Evolutionary conservation across 2,888 invertebrate genomes (phyloP), one percentile per base, ranked within the genome.

Genomic region (Eupithecia pulchellata): DNA sequence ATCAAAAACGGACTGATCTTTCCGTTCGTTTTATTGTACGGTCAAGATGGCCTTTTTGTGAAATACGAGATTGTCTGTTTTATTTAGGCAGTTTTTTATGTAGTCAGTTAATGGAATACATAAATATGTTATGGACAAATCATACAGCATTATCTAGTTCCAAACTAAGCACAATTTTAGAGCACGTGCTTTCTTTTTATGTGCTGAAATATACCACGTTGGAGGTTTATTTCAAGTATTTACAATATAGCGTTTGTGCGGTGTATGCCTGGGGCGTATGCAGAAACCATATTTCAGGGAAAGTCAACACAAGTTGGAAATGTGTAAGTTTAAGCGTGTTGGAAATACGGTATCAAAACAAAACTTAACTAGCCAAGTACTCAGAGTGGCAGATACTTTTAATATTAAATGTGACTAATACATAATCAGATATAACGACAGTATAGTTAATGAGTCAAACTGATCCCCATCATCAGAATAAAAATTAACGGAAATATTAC

Each of bases 11-110:
- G 57, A 58, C 66, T 39, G 55, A 69, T 66, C 34, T 14, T 30
- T 34, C 58, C 62, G 36, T 57, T 63, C 65, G 42, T 57, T 64
- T 63, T 27, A 64, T 65, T 57, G 55, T 72, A 75, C 74, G 74
- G 76, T 52, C 60, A 67, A 63, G 63, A 67, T 25, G 39, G 61
- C 29, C 20, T 39, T 61, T 36, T 57, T 57, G 13, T 52, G 52
- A 64, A 47, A 57, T 64, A 63, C 4, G 57, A 61, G 20, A 61
- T 36, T 61, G 20, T 0, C 4, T 14, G 34, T 61, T 36, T 61
- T 61, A 61, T 61, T 60, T n/a, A n/a, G 9, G 29, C 27, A 32
- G 27, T 30, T 60, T 60, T 29, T 57, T 29, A 29, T 17, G 8
- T 29, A 52, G 20, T 47, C 11, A 47, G 42, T 20, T n/a, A 47